A percentile compares a stretch with the other conserved stretches of the same genome.
Conservation (phyloP, 2,888 invertebrate species). For the Synergus gifuensis region DNA sequence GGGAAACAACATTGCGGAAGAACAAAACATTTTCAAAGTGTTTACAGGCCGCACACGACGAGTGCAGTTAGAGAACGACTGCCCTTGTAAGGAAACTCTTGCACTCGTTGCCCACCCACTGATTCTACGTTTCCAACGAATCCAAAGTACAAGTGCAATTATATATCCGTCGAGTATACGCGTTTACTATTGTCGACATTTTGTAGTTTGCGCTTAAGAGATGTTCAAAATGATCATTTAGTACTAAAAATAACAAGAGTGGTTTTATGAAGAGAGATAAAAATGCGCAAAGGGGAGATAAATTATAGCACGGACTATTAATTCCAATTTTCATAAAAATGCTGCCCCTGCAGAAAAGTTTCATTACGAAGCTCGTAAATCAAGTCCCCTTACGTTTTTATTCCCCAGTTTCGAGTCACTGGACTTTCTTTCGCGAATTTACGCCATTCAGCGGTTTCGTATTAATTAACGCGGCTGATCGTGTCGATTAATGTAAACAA, state of each 20-base stretch:
- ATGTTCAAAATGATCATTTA: too few species aligned
- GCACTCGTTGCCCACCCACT: conserved; percentile 51
- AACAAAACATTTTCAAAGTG: conserved; percentile 16
- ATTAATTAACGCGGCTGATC: conserved; percentile 45
- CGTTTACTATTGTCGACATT: too few species aligned
- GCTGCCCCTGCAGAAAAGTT: background rate
- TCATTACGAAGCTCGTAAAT: background rate
- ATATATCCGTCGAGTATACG: background rate
- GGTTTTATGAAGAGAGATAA: too few species aligned
- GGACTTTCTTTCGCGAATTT: conserved; percentile 17
- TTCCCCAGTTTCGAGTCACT: background rate
- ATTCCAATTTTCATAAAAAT: too few species aligned
- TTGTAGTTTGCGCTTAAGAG: too few species aligned
- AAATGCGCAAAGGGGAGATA: too few species aligned
- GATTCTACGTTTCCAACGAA: conserved; percentile 6
- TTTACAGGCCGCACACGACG: conserved; percentile 27
- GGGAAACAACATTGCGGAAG: background rate
- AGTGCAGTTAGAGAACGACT: conserved; percentile 40
- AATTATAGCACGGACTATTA: too few species aligned
- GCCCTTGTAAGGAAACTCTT: conserved; percentile 52
- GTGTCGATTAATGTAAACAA: conserved; percentile 43
- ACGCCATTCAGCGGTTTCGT: conserved; percentile 33
- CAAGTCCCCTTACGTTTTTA: background rate
- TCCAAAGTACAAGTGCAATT: background rate
- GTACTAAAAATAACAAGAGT: too few species aligned